phyloP scores from a whole-genome alignment of 2,113 vertebrate species.

The Neolamprologus cancellatus region DNA sequence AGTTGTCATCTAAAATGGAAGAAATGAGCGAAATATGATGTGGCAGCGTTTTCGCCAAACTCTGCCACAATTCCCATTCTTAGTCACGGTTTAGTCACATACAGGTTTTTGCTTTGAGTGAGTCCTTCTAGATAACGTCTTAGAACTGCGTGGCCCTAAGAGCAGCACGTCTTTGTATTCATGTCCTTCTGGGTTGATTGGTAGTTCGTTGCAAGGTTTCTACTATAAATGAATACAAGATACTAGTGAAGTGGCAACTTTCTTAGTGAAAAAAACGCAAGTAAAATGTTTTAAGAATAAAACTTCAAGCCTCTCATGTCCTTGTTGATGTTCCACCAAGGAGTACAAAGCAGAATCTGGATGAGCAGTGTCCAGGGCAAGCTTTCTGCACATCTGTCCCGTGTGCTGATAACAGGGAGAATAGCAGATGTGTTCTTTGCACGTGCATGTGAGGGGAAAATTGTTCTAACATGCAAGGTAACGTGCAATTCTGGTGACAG shows the following conservation, averaged over 20 bases:
- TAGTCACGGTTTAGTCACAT: neutral
- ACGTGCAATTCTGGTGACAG: neutral
- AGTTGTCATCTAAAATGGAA: neutral
- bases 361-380: neutral
- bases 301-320: neutral
- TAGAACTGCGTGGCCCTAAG: neutral
- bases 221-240: neutral
- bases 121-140: neutral
- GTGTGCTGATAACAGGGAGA: neutral
- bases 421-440: neutral
- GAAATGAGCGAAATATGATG: neutral
- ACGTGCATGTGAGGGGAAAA: neutral
- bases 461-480: neutral
- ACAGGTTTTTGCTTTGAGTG: neutral
- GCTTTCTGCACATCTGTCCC: neutral
- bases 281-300: neutral
- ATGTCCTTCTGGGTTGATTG: neutral
- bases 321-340: neutral
- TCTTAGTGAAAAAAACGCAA: neutral
- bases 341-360: neutral
- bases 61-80: neutral
- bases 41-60: neutral
- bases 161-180: neutral
- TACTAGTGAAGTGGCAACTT: neutral
- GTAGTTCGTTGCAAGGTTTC: neutral